Conservation (phyloP, 2,888 invertebrate genomes). For the Amiota minor region DNA sequence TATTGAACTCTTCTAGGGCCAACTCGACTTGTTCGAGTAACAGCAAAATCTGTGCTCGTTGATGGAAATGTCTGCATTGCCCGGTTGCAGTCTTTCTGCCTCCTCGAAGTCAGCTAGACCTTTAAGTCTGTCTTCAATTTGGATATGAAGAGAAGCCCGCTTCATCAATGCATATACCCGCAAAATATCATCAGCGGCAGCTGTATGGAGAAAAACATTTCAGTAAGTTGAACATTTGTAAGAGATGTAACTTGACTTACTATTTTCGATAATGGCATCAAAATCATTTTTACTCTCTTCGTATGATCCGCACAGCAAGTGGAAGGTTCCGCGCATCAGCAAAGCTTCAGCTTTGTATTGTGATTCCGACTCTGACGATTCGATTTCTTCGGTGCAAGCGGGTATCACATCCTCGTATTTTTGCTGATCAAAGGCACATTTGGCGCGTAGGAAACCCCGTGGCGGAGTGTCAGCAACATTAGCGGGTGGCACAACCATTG, state of each 20-base stretch:
- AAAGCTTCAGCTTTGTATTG: constrained; percentile 81
- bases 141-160: constrained; percentile 88
- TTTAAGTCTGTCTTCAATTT: constrained; percentile 82
- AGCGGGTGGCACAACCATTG: constrained; percentile 71
- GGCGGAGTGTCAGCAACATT: constrained; percentile 54
- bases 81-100: constrained; percentile 84
- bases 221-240: not conserved
- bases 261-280: constrained; percentile 79
- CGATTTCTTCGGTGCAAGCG: constrained; percentile 86
- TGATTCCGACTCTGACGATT: constrained; percentile 77
- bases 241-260: constrained; percentile 49
- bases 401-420: constrained; percentile 85
- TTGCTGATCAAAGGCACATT: constrained; percentile 80
- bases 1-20: constrained; percentile 87
- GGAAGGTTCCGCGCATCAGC: constrained; percentile 88
- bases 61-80: constrained; percentile 92
- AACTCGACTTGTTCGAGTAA: constrained; percentile 86
- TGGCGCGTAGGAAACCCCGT: constrained; percentile 82
- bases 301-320: constrained; percentile 84
- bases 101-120: constrained; percentile 85
- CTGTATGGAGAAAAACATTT: constrained; percentile 46
- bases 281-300: constrained; percentile 83
- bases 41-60: constrained; percentile 90
- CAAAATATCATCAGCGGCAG: constrained; percentile 77
- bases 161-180: constrained; percentile 91